Percentiles rank a stretch among this genome's conserved stretches.
These are phyloP conservation scores for Hyperoodon ampullatus DNA, from an alignment of 2,113 vertebrate genomes.

Conservation along the genomic window DNA sequence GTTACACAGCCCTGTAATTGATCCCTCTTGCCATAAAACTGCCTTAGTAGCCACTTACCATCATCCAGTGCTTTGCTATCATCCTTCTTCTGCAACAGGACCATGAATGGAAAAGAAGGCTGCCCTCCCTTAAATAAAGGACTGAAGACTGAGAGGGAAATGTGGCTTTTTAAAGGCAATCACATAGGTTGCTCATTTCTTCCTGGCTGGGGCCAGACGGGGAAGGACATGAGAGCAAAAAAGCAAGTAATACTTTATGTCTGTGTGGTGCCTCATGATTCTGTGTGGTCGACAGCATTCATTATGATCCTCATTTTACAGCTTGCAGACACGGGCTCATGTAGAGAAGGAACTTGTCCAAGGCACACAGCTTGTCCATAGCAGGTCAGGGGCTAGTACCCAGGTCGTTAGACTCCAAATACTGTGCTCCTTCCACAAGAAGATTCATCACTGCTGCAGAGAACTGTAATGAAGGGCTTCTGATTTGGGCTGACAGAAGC, in stretches of 20 bases:
- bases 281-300: background rate
- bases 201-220: background rate
- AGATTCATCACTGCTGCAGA: background rate
- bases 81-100: background rate
- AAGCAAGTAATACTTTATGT: background rate
- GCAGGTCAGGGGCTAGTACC: background rate
- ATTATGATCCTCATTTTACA: background rate
- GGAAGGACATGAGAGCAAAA: background rate
- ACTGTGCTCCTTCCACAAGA: background rate
- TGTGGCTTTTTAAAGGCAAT: background rate
- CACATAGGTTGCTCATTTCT: background rate
- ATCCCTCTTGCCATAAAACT: background rate
- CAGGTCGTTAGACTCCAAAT: background rate
- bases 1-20: rapidly evolving
- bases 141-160: background rate
- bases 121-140: background rate
- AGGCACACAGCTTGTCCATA: background rate
- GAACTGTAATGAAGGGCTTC: background rate
- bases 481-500: conserved; percentile 1
- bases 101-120: background rate
- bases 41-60: background rate
- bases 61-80: background rate
- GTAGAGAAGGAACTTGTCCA: background rate
- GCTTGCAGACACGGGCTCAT: background rate
- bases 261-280: background rate